Conservation (phyloP, 2,113 vertebrate genomes). For the Pelvicachromis taeniatus region DNA sequence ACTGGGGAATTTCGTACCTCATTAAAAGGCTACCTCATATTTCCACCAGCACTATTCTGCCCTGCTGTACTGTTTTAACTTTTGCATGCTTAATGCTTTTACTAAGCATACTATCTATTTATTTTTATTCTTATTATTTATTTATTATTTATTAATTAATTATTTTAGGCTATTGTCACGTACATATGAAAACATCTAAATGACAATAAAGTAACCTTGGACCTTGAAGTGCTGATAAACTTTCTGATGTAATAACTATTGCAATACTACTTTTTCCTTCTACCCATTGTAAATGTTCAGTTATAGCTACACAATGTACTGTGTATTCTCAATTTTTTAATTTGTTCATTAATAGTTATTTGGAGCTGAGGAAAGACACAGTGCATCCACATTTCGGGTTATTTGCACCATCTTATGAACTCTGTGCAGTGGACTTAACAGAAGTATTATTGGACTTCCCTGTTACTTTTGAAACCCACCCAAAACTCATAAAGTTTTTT, state of each 20-base stretch:
- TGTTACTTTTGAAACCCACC: not conserved
- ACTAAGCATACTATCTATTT: too few relatives aligned
- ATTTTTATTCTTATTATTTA: too few relatives aligned
- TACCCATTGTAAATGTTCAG: not conserved
- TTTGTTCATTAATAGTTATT: not conserved
- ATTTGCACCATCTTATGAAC: not conserved
- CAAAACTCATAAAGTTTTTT: not conserved
- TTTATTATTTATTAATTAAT: too few relatives aligned
- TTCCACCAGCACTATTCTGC: not conserved
- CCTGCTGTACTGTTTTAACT: not conserved
- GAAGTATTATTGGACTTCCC: not conserved
- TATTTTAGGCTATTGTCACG: not conserved
- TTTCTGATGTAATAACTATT: not conserved
- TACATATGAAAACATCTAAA: not conserved
- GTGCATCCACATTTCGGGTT: not conserved
- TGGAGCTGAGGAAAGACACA: not conserved
- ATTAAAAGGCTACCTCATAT: not conserved
- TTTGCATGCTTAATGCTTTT: too few relatives aligned
- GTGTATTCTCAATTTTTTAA: not conserved
- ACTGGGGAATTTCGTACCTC: not conserved
- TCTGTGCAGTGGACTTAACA: not conserved
- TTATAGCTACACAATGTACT: not conserved
- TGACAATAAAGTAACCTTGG: not conserved
- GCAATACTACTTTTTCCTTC: too few relatives aligned
- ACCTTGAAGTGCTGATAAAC: not conserved